Percentiles rank a stretch among this genome's conserved stretches.
phyloP scores from a whole-genome alignment of 2,797 vertebrate species.

The Poecilia gillii region DNA sequence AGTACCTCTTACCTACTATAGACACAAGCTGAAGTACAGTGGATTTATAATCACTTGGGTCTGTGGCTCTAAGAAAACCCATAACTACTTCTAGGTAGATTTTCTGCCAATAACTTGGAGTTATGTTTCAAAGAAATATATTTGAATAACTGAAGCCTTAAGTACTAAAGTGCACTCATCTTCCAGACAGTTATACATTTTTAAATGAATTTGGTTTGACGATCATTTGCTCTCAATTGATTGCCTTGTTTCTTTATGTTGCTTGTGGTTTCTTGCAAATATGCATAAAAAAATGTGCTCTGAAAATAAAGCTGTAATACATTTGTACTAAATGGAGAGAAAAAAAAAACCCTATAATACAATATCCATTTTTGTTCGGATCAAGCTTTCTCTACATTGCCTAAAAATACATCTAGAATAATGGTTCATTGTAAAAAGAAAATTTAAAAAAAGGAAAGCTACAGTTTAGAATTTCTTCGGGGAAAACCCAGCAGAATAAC shows the following conservation, averaged over 20 bases:
- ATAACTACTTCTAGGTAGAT: neutral
- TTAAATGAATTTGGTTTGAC: neutral
- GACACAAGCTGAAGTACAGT: too few species aligned
- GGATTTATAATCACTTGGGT: too few species aligned
- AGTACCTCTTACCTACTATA: too few species aligned
- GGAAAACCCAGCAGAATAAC: conserved; percentile 26
- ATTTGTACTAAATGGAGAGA: neutral
- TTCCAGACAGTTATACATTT: neutral
- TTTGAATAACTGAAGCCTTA: neutral
- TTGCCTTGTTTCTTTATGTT: neutral
- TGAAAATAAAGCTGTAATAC: neutral
- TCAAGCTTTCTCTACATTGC: neutral
- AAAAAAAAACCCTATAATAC: neutral
- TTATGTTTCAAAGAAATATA: neutral
- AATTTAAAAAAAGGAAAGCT: neutral
- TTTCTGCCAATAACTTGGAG: neutral
- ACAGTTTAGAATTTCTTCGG: conserved; percentile 5
- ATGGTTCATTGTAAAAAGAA: neutral
- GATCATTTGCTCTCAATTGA: neutral
- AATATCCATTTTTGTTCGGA: neutral
- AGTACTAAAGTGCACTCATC: neutral
- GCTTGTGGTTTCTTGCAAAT: neutral
- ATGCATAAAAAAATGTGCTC: neutral
- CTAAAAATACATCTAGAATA: neutral
- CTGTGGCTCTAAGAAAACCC: too few species aligned